These are phyloP conservation scores for Plectrocnemia conspersa DNA, from an alignment of 1,140 invertebrate species.

Conservation along the genomic window DNA sequence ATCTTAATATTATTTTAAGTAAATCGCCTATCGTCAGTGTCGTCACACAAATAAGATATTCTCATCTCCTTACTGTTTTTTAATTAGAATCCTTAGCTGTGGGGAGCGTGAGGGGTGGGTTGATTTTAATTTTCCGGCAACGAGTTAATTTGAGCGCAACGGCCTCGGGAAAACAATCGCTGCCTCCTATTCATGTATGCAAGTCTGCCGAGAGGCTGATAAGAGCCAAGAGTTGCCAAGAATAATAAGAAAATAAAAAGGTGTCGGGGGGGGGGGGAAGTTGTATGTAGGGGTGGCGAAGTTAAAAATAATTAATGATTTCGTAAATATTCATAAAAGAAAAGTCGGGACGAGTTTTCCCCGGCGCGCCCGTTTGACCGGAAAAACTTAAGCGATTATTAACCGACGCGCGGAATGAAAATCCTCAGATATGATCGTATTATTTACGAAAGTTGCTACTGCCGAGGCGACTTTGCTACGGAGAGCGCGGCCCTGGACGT, in stretches of 20 bases:
- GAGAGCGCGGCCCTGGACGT: background rate
- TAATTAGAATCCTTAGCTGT: no score
- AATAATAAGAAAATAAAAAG: conserved; percentile 33
- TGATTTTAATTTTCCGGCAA: conserved; percentile 20
- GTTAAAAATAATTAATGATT: conserved; percentile 37
- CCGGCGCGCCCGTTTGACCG: conserved; percentile 30
- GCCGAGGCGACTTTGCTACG: background rate
- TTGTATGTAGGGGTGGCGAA: conserved; percentile 24
- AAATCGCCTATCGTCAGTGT: no score
- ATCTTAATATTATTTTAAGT: no score
- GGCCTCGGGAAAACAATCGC: conserved; percentile 29
- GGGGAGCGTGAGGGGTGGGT: conserved; percentile 1
- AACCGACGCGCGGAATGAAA: conserved; percentile 36
- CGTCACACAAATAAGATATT: no score
- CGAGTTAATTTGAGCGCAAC: conserved; percentile 31
- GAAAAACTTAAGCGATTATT: conserved; percentile 37
- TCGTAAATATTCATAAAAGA: conserved; percentile 38
- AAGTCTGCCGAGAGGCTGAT: conserved; percentile 33
- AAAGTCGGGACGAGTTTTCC: conserved; percentile 32
- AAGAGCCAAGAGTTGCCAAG: conserved; percentile 31
- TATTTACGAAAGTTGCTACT: conserved; percentile 26
- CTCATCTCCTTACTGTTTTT: no score
- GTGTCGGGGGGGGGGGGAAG: background rate
- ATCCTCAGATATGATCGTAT: conserved; percentile 27
- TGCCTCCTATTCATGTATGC: conserved; percentile 35